A percentile compares a stretch with the other conserved stretches of the same genome.
phyloP scores from a whole-genome alignment of 2,888 invertebrate species.

The Petrolisthes manimaculis region DNA sequence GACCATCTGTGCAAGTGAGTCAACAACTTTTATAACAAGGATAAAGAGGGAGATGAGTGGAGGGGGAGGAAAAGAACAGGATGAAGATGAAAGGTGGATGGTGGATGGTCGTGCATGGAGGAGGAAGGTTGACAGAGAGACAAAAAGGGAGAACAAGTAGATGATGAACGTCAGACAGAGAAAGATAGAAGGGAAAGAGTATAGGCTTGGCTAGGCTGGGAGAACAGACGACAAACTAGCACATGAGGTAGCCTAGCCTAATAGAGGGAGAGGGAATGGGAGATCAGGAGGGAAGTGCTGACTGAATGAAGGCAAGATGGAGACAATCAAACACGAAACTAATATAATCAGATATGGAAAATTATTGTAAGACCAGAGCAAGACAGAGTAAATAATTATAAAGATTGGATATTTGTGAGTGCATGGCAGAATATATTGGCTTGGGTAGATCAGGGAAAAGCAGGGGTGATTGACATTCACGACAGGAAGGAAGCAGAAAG shows the following conservation, averaged over 20 bases:
- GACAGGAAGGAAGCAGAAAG: too few species aligned
- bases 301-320: too few species aligned
- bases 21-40: too few species aligned
- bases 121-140: background rate
- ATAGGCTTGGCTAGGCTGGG: background rate
- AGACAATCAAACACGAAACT: too few species aligned
- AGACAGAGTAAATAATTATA: too few species aligned
- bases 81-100: background rate
- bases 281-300: background rate
- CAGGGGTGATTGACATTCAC: too few species aligned
- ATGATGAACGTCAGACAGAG: background rate
- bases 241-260: background rate
- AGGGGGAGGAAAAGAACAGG: background rate
- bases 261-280: background rate
- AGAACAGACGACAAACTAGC: background rate
- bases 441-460: too few species aligned
- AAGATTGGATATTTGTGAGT: too few species aligned
- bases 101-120: too few species aligned
- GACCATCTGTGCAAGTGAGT: background rate
- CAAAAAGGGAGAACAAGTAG: background rate
- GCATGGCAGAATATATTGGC: too few species aligned
- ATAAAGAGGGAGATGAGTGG: background rate
- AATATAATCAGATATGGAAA: too few species aligned
- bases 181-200: background rate
- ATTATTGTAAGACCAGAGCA: too few species aligned